phyloP scores from a whole-genome alignment of 1,140 invertebrate species.

The Drosophila saltans region DNA sequence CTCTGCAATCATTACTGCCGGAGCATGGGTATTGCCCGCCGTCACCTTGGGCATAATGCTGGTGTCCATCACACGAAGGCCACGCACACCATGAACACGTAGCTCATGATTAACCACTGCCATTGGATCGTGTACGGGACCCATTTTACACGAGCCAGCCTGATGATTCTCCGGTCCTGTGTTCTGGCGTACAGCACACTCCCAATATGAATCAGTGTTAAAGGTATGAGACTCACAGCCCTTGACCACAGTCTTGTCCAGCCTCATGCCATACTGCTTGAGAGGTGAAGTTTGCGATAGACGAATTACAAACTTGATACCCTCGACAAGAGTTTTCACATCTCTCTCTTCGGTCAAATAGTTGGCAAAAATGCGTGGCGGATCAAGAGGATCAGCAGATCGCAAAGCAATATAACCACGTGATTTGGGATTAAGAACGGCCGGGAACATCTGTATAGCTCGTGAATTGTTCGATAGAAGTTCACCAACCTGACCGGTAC shows the following conservation, averaged over 20 bases:
- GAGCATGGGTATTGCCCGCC: conserved; percentile 87
- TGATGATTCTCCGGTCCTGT: conserved; percentile 94
- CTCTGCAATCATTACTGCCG: conserved; percentile 87
- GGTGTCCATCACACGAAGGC: conserved; percentile 86
- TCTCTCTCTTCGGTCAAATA: conserved; percentile 91
- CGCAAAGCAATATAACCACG: conserved; percentile 89
- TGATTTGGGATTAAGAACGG: conserved; percentile 91
- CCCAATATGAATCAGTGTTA: conserved; percentile 91
- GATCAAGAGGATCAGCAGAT: conserved; percentile 89
- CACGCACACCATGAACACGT: conserved; percentile 84
- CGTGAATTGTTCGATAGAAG: conserved; percentile 87
- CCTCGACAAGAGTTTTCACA: conserved; percentile 89
- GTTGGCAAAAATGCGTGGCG: conserved; percentile 93
- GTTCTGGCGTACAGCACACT: conserved; percentile 89
- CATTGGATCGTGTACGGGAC: conserved; percentile 83
- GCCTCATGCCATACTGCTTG: conserved; percentile 88
- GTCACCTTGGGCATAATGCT: conserved; percentile 88
- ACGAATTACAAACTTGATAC: conserved; percentile 88
- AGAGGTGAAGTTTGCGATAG: conserved; percentile 88
- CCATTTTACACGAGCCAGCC: conserved; percentile 89
- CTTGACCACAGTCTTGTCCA: conserved; percentile 88
- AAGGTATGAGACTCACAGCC: conserved; percentile 89
- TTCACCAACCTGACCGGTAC: conserved; percentile 93
- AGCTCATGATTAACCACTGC: conserved; percentile 86
- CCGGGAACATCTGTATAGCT: conserved; percentile 86